phyloP scores from a whole-genome alignment of 1,140 invertebrate genomes.

The Wiebesia pumilae region DNA sequence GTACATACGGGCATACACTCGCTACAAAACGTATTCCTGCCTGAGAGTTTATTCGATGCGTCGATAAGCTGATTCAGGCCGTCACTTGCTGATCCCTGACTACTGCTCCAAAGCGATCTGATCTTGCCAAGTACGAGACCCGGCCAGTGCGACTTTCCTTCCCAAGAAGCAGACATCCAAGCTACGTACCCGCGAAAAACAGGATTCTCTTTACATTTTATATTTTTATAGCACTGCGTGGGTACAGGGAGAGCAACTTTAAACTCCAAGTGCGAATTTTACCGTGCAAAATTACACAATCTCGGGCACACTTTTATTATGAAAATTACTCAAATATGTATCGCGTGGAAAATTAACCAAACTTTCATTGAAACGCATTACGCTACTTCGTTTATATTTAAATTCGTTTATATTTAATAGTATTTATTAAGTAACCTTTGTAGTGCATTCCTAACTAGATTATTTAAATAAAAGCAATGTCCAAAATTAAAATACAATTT shows the following conservation, averaged over 20 bases:
- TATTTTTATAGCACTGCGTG: background rate
- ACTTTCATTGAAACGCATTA: too few relatives aligned
- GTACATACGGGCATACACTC: background rate
- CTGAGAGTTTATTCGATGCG: constrained; percentile 66
- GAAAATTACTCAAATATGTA: too few relatives aligned
- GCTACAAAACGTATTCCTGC: constrained; percentile 60
- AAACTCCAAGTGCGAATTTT: background rate
- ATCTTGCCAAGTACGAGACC: constrained; percentile 89
- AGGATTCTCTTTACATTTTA: constrained; percentile 45
- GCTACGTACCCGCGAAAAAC: constrained; percentile 57
- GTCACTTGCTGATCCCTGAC: constrained; percentile 80
- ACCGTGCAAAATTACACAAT: background rate
- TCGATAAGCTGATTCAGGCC: constrained; percentile 86
- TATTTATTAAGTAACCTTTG: too few relatives aligned
- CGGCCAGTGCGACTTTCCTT: constrained; percentile 80
- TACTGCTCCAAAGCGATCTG: constrained; percentile 87
- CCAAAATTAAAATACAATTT: too few relatives aligned
- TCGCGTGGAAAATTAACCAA: too few relatives aligned
- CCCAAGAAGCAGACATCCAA: constrained; percentile 77
- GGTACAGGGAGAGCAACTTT: background rate
- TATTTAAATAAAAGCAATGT: too few relatives aligned
- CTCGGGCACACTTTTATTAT: too few relatives aligned
- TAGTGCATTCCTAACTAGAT: too few relatives aligned
- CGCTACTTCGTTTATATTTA: too few relatives aligned
- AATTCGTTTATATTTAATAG: too few relatives aligned